These are phyloP conservation scores for Sminthurides bifidus DNA, from an alignment of 1,140 invertebrate species.

Conservation along the genomic window DNA sequence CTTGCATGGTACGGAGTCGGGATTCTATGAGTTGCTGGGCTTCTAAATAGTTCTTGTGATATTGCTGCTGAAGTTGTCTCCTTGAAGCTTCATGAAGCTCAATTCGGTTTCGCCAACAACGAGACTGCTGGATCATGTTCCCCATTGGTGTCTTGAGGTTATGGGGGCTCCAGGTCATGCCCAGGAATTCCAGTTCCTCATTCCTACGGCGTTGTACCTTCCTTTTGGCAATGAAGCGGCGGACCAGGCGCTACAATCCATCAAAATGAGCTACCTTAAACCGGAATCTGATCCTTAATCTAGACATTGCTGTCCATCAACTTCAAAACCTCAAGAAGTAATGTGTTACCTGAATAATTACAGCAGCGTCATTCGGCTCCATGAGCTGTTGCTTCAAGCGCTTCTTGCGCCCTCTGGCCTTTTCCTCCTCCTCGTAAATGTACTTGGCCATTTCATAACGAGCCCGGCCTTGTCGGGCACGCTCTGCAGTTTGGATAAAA, in stretches of 20 bases:
- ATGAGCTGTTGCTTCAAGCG: slow-evolving; percentile 4
- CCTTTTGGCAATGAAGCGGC: slow-evolving; percentile 59
- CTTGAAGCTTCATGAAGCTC: neutral
- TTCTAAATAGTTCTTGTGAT: neutral
- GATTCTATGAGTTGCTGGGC: slow-evolving; percentile 39
- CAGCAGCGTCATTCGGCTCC: slow-evolving; percentile 43
- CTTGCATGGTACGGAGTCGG: slow-evolving; percentile 38
- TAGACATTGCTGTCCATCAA: neutral
- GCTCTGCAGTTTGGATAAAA: slow-evolving; percentile 75
- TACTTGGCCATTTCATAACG: slow-evolving; percentile 36
- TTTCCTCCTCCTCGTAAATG: slow-evolving; percentile 30
- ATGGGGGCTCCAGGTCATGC: slow-evolving; percentile 37
- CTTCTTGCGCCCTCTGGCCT: slow-evolving; percentile 40
- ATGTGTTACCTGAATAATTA: slow-evolving; percentile 49
- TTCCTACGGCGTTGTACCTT: slow-evolving; percentile 54
- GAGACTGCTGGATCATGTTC: neutral
- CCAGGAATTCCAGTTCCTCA: slow-evolving; percentile 78
- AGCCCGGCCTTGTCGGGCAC: slow-evolving; percentile 72
- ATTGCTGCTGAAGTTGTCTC: neutral
- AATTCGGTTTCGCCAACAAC: neutral
- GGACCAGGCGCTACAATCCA: slow-evolving; percentile 52
- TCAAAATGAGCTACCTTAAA: slow-evolving; percentile 37
- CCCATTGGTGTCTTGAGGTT: neutral
- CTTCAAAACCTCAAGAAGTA: neutral
- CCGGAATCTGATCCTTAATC: no score